Evolutionary conservation across 1,140 invertebrate genomes (phyloP).

Genomic region (Pachyrhynchus sulphureomaculatus): DNA sequence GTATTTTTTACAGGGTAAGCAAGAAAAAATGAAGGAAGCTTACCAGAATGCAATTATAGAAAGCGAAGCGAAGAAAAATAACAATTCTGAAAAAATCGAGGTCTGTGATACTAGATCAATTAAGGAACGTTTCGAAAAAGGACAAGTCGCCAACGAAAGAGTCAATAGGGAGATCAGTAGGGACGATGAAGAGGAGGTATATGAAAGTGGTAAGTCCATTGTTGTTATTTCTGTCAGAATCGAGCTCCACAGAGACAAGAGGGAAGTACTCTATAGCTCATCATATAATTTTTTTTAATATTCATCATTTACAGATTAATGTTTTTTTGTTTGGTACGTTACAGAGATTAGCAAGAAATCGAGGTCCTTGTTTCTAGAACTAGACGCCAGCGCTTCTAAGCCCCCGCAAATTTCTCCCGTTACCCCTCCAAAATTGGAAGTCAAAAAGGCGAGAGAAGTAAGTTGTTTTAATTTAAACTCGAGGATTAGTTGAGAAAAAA

Average conservation of each 20-base stretch:
- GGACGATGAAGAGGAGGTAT: constrained; percentile 73
- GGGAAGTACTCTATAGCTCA: too few species aligned
- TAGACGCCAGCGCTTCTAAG: constrained; percentile 69
- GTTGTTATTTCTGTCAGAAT: not conserved
- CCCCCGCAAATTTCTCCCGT: constrained; percentile 51
- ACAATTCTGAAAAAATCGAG: constrained; percentile 50
- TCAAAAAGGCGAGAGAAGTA: constrained; percentile 46
- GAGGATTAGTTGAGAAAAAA: too few species aligned
- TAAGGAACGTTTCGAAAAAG: constrained; percentile 82
- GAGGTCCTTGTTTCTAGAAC: constrained; percentile 78
- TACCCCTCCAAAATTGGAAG: constrained; percentile 50
- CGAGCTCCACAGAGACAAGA: too few species aligned
- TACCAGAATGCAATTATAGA: constrained; percentile 88
- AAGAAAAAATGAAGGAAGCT: constrained; percentile 87
- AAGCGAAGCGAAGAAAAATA: constrained; percentile 53
- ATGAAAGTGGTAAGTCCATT: constrained; percentile 70
- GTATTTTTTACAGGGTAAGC: constrained; percentile 67
- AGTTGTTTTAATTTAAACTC: constrained; percentile 21
- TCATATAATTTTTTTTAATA: too few species aligned
- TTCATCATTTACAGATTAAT: too few species aligned
- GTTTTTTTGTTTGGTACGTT: too few species aligned
- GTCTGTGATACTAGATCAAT: constrained; percentile 67
- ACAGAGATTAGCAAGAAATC: constrained; percentile 84
- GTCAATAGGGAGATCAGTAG: constrained; percentile 52
- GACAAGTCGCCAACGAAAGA: constrained; percentile 66